Conservation (phyloP, 2,888 invertebrate genomes). For the Drosophila atroscutellata region DNA sequence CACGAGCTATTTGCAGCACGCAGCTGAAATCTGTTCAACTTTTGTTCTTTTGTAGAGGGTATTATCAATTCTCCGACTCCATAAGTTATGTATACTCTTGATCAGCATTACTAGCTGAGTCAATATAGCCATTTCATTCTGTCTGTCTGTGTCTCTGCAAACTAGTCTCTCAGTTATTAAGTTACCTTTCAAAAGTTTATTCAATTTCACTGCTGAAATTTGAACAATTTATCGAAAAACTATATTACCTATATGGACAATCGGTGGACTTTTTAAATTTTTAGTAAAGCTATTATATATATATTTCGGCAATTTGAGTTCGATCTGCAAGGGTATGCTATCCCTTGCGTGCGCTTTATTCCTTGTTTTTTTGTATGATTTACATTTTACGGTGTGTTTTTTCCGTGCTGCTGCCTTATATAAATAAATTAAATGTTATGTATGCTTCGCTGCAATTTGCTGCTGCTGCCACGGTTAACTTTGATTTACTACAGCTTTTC, state of each 20-base stretch:
- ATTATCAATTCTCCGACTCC: not conserved
- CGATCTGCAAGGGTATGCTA: not conserved
- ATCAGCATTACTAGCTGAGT: not conserved
- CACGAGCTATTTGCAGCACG: slow-evolving; percentile 12
- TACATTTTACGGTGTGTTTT: not conserved
- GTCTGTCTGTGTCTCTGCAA: not conserved
- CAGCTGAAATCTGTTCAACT: slow-evolving; percentile 3
- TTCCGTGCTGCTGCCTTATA: slow-evolving; percentile 7
- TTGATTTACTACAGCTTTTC: slow-evolving; percentile 21
- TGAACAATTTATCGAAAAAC: not conserved
- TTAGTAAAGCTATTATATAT: not conserved
- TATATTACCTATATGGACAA: not conserved
- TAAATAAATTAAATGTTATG: slow-evolving; percentile 37
- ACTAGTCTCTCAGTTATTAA: not conserved
- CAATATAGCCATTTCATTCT: not conserved
- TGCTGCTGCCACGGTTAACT: slow-evolving; percentile 3
- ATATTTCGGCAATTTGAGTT: not conserved
- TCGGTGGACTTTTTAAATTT: not conserved
- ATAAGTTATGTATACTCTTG: not conserved
- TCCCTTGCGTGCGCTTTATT: not conserved
- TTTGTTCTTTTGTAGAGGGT: not conserved
- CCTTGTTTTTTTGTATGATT: slow-evolving; percentile 5
- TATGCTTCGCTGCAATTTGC: slow-evolving; percentile 29
- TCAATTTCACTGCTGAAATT: not conserved
- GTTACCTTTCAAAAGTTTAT: not conserved